Evolutionary conservation across 2,797 vertebrate genomes (phyloP), one percentile per base, ranked within the genome.

Genomic region (Nannoperca obscura): DNA sequence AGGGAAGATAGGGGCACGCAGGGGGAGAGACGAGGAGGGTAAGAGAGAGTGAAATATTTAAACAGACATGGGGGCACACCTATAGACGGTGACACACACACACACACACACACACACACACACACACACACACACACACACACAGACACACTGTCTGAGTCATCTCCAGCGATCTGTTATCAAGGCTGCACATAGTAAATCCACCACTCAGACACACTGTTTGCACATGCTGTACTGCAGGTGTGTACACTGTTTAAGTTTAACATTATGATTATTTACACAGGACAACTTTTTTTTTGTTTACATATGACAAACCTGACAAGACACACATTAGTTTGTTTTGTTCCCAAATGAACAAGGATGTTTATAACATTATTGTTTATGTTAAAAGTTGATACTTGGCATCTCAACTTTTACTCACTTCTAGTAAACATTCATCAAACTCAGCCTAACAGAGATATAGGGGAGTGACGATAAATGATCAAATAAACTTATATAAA

Each of bases 1-100:
- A 38, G 78, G 66, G 22, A 15, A 30, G 17, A 52, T n/a, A 30
- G 77, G 61, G 55, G 3, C 13, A 20, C 7, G 50, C 12, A 34
- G 54, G 9, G 20, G 24, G 50, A 22, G 24, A 3, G 9, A n/a
- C 5, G 5, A 36, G 32, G 42, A 17, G 50, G n/a, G 50, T n/a
- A 50, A 49, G 68, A 36, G 32, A 52, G 72, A 32, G 66, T 27
- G 69, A 69, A 50, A 76, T 61, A 27, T 46, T 42, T n/a, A 30
- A 73, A 53, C 64, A 91, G 81, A 84, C 73, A 12, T 3, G 46
- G 76, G 65, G 66, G 22, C 79, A 73, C 79, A 85, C 80, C 74
- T 80, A 32, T 42, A 88, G 80, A 88, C 79, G 11, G 67, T 85
- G 80, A 88, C 88, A 85, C 84, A 89, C 86, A 79, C 66, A 67